Evolutionary conservation across 2,113 vertebrate species (phyloP).

Genomic region (Mesitornis unicolor): DNA sequence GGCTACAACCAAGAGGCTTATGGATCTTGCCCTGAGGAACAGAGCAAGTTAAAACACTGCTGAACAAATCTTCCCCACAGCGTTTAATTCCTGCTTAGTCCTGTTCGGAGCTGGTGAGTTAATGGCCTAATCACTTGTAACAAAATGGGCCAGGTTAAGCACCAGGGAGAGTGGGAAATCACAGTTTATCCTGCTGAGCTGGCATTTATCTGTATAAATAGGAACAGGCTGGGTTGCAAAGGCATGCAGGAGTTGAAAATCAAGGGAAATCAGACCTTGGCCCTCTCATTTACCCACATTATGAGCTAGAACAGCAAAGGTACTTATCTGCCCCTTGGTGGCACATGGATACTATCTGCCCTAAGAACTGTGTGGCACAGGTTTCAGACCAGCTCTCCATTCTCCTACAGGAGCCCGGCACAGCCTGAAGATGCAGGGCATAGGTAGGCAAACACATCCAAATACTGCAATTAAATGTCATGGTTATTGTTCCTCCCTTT

Average conservation of each 20-base stretch:
- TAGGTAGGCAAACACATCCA: not conserved
- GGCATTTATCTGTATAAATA: not conserved
- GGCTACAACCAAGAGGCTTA: not conserved
- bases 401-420: not conserved
- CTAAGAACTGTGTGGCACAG: not conserved
- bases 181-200: conserved; percentile 11
- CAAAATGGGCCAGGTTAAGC: not conserved
- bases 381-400: not conserved
- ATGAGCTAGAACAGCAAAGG: not conserved
- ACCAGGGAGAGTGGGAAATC: not conserved
- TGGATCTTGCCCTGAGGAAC: not conserved
- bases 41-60: not conserved
- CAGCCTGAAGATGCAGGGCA: not conserved
- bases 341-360: not conserved
- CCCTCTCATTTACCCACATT: not conserved
- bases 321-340: not conserved
- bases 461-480: not conserved
- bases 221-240: not conserved
- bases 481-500: not conserved
- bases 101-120: not conserved
- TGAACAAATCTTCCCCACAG: not conserved
- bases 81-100: conserved; percentile 3
- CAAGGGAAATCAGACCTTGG: not conserved
- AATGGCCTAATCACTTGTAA: not conserved
- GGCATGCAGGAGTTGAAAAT: not conserved